Evolutionary conservation across 2,888 invertebrate genomes (phyloP), one percentile per base, ranked within the genome.

Genomic region (Gryllus longicercus): DNA sequence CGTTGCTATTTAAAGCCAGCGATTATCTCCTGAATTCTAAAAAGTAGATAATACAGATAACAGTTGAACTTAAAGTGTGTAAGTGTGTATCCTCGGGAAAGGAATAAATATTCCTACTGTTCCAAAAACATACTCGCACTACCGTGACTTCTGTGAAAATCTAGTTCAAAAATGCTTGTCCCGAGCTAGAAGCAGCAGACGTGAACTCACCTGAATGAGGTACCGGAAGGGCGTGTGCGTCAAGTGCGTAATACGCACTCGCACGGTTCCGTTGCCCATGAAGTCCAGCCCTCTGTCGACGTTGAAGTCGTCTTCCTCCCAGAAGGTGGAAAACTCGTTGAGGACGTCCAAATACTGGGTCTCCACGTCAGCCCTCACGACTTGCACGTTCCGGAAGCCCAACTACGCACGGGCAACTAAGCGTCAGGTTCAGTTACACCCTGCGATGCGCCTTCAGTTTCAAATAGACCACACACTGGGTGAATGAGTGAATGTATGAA

Each of bases 241-340:
- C 81, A 96, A 89, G 87, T 96, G 96, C 0, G 92, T 94, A 86
- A 94, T 92, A 49, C 93, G 88, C 0, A 93, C 94, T 77, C 92
- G 90, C 63, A 95, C 91, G 76, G 91, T 87, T 77, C 95, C 95
- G 0, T 94, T 89, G 0, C 94, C 94, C 12, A 91, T 90, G 87
- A 96, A 96, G 88, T 96, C 95, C 85, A 96, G 89, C 0, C 96
- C 96, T 1, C 95, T 90, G 0, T 93, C 91, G 74, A 96, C 86
- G 85, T 96, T 93, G 83, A 95, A 89, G 78, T 93, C 92, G 80
- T 93, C 93, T 87, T 93, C 92, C 88, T 93, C 93, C 95, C 95
- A 96, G 87, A 91, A 92, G 0, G 95, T 95, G 81, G 87, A 87
- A 74, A 95, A 83, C 1, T 86, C 86, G 87, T 95, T 93, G 38